Conservation (phyloP, 2,113 vertebrate genomes). For the Epinephelus cyanopodus region DNA sequence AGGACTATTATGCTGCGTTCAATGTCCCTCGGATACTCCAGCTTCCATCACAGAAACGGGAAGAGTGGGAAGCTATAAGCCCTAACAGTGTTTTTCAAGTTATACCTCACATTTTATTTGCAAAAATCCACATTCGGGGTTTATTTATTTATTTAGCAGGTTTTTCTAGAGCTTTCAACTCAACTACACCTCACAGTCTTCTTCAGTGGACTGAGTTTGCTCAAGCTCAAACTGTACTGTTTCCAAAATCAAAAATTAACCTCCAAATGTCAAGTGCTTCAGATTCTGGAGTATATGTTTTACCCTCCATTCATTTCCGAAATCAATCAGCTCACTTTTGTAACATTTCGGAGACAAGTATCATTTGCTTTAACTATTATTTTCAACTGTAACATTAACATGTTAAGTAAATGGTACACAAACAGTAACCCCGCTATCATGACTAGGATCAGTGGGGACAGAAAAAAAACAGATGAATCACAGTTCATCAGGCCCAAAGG, state of each 20-base stretch:
- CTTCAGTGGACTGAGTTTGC: too few species aligned
- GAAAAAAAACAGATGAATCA: not conserved
- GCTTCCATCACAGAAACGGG: not conserved
- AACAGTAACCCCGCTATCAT: not conserved
- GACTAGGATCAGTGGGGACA: not conserved
- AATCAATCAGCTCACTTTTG: too few species aligned
- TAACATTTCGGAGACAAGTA: not conserved
- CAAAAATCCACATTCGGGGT: too few species aligned
- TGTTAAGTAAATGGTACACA: not conserved
- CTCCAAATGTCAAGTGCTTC: too few species aligned
- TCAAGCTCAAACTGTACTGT: too few species aligned
- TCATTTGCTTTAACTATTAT: not conserved
- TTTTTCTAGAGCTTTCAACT: too few species aligned
- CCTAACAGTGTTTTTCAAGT: not conserved
- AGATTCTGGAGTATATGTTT: too few species aligned
- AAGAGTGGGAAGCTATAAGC: not conserved
- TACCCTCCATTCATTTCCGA: not conserved
- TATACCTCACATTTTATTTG: too few species aligned
- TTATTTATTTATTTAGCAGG: too few species aligned
- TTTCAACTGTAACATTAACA: not conserved
- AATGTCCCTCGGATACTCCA: not conserved
- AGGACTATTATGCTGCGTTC: slow-evolving; percentile 20
- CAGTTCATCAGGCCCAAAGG: not conserved
- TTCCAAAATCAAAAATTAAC: too few species aligned
- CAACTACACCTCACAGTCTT: too few species aligned